These are phyloP conservation scores for Melanogrammus aeglefinus DNA, from an alignment of 2,797 vertebrate genomes.

Conservation along the genomic window DNA sequence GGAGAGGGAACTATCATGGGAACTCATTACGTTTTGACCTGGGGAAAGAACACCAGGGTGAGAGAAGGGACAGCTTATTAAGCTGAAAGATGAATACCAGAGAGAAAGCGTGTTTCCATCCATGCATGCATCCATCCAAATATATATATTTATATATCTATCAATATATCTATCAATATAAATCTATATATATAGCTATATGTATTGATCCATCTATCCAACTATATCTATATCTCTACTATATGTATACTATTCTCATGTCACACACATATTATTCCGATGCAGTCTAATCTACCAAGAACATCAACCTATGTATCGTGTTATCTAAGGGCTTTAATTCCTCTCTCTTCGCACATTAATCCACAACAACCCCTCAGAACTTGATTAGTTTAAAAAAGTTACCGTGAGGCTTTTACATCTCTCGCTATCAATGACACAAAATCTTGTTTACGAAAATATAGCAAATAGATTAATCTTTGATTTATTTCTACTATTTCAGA, in stretches of 20 bases:
- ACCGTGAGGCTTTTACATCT: neutral
- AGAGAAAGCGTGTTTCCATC: neutral
- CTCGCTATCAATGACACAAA: neutral
- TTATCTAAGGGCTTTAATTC: neutral
- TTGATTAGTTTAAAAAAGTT: neutral
- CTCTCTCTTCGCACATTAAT: neutral
- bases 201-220: no score
- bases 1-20: constrained; percentile 46
- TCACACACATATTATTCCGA: neutral
- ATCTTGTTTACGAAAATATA: neutral
- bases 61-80: constrained; percentile 30
- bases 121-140: neutral
- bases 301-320: neutral
- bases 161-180: neutral
- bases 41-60: constrained; percentile 31
- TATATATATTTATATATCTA: neutral
- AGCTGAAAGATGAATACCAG: constrained; percentile 11
- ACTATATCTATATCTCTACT: neutral
- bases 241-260: neutral
- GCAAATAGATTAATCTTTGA: neutral
- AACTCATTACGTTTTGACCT: constrained; percentile 55
- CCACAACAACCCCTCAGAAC: neutral
- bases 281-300: neutral
- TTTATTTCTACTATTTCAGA: constrained; percentile 23
- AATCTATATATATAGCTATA: neutral